Percentiles rank a stretch among this genome's conserved stretches.
These are phyloP conservation scores for Sibirionetta formosa DNA, from an alignment of 2,797 vertebrate species.

Conservation along the genomic window DNA sequence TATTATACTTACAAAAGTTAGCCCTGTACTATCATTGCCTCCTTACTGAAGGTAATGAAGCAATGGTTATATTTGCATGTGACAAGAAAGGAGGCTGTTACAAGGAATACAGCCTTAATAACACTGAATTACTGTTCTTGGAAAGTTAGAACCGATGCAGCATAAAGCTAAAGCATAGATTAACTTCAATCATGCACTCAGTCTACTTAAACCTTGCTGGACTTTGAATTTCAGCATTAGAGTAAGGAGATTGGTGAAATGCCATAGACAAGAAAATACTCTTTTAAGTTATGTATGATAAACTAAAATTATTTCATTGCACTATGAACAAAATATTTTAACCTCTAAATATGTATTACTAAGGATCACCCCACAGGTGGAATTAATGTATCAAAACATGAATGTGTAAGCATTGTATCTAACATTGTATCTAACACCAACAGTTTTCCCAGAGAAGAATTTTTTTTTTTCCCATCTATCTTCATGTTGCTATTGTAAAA, in stretches of 20 bases:
- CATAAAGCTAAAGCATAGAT: neutral
- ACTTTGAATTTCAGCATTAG: neutral
- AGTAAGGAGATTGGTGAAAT: neutral
- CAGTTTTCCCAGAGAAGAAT: conserved; percentile 1
- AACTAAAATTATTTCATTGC: neutral
- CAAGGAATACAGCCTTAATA: neutral
- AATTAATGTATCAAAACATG: neutral
- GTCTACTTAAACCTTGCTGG: neutral
- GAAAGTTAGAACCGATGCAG: neutral
- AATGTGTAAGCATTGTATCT: neutral
- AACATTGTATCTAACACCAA: neutral
- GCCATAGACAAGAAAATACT: neutral
- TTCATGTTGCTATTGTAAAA: neutral
- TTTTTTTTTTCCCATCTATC: neutral
- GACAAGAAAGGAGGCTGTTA: neutral
- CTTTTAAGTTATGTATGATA: neutral
- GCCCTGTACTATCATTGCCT: neutral
- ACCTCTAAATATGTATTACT: neutral
- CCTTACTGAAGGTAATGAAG: neutral
- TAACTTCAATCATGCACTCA: neutral
- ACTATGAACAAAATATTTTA: neutral
- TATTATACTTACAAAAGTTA: neutral
- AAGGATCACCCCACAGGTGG: neutral
- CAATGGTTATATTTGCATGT: neutral
- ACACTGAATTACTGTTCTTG: neutral